Evolutionary conservation across 2,113 vertebrate genomes (phyloP).

Genomic region (Amphilophus citrinellus): DNA sequence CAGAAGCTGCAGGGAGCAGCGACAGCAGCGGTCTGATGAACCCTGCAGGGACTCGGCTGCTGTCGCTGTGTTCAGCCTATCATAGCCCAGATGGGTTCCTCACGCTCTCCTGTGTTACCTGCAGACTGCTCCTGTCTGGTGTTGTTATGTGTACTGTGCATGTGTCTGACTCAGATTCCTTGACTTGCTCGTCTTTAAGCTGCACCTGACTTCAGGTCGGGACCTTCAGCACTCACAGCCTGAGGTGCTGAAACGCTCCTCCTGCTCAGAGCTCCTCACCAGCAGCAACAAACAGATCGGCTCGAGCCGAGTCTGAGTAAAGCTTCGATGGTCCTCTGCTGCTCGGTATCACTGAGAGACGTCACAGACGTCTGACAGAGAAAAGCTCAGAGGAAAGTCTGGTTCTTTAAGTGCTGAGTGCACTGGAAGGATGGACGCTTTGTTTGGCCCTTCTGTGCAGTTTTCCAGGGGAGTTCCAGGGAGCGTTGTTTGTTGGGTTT

Average conservation of each 20-base stretch:
- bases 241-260: not conserved
- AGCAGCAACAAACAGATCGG: fast-evolving
- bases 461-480: too few relatives aligned
- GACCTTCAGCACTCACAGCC: not conserved
- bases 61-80: too few relatives aligned
- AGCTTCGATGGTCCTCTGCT: not conserved
- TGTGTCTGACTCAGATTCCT: too few relatives aligned
- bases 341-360: not conserved
- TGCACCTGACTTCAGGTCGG: too few relatives aligned
- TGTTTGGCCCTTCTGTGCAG: not conserved
- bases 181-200: too few relatives aligned
- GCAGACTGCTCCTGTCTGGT: too few relatives aligned
- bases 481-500: not conserved
- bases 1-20: too few relatives aligned
- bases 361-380: not conserved
- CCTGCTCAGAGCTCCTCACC: not conserved
- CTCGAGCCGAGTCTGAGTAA: not conserved
- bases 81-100: too few relatives aligned
- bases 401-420: not conserved
- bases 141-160: not conserved
- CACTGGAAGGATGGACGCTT: not conserved
- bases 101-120: too few relatives aligned
- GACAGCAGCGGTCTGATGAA: too few relatives aligned
- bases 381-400: not conserved
- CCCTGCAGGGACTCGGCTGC: too few relatives aligned